A percentile compares a stretch with the other conserved stretches of the same genome.
These are phyloP conservation scores for Tholera decimalis DNA, from an alignment of 2,888 invertebrate species.

Conservation along the genomic window DNA sequence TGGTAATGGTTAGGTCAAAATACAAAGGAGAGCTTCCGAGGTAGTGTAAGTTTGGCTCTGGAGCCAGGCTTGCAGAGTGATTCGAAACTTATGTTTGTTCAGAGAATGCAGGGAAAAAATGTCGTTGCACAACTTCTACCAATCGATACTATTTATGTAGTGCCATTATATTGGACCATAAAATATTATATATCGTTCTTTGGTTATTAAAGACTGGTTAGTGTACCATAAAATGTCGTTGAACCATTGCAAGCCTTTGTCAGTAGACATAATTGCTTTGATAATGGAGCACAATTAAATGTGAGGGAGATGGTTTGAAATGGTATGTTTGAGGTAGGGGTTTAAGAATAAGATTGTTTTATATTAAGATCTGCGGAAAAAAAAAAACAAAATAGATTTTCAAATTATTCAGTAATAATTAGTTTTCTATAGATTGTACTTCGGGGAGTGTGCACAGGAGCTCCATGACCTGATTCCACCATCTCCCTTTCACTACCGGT, in stretches of 20 bases:
- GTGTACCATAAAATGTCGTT: slow-evolving; percentile 12
- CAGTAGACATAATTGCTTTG: slow-evolving; percentile 18
- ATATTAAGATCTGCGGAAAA: not conserved
- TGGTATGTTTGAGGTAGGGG: not conserved
- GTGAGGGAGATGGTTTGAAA: not conserved
- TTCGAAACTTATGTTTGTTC: too few relatives aligned
- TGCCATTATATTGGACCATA: slow-evolving; percentile 58
- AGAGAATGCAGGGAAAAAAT: too few relatives aligned
- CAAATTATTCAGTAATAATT: too few relatives aligned
- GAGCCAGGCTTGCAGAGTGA: too few relatives aligned
- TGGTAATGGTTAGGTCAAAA: too few relatives aligned
- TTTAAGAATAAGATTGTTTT: not conserved
- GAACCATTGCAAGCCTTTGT: slow-evolving; percentile 28
- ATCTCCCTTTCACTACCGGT: too few relatives aligned
- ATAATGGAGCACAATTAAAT: slow-evolving; percentile 35
- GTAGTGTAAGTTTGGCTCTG: too few relatives aligned
- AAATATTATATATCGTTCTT: slow-evolving; percentile 60
- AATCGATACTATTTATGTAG: slow-evolving; percentile 46
- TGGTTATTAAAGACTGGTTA: slow-evolving; percentile 38
- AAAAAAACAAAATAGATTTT: too few relatives aligned
- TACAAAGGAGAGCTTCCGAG: too few relatives aligned
- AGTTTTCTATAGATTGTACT: too few relatives aligned
- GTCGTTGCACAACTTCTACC: slow-evolving; percentile 35
- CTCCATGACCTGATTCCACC: too few relatives aligned
- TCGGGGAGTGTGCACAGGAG: too few relatives aligned